Evolutionary conservation across 2,797 vertebrate genomes (phyloP).

Genomic region (Melanotaenia parkinsoni): DNA sequence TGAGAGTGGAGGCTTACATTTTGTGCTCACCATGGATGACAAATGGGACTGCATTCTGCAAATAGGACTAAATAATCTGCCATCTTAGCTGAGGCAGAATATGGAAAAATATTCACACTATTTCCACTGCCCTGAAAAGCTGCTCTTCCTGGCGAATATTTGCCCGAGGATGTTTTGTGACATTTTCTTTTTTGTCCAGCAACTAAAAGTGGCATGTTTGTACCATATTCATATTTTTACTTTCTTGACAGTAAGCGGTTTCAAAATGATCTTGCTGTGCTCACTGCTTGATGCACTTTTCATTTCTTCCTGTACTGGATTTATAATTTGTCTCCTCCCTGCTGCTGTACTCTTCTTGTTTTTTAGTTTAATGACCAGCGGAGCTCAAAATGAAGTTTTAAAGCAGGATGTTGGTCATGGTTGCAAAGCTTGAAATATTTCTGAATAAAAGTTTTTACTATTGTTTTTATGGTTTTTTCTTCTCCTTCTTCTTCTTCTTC

Average conservation of each 20-base stretch:
- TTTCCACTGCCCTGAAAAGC: neutral
- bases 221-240: neutral
- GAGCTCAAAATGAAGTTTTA: conserved; percentile 9
- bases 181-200: conserved; percentile 8
- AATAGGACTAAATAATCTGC: conserved; percentile 4
- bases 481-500: too few species aligned
- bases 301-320: conserved; percentile 5
- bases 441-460: too few species aligned
- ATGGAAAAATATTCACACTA: conserved; percentile 6
- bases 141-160: neutral
- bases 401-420: neutral
- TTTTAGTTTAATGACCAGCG: conserved; percentile 15
- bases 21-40: conserved; percentile 1
- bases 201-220: conserved; percentile 11
- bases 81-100: neutral
- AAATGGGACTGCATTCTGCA: conserved; percentile 3
- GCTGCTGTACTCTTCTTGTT: conserved; percentile 5
- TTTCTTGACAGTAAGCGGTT: conserved; percentile 5
- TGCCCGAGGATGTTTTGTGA: conserved; percentile 1
- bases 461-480: too few species aligned
- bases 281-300: conserved; percentile 16
- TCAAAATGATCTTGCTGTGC: conserved; percentile 18
- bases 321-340: conserved; percentile 7
- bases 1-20: conserved; percentile 8
- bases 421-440: too few species aligned